Percentiles rank a stretch among this genome's conserved stretches.
Evolutionary conservation across 2,888 invertebrate genomes (phyloP).

Genomic region (Osmoderma eremita): DNA sequence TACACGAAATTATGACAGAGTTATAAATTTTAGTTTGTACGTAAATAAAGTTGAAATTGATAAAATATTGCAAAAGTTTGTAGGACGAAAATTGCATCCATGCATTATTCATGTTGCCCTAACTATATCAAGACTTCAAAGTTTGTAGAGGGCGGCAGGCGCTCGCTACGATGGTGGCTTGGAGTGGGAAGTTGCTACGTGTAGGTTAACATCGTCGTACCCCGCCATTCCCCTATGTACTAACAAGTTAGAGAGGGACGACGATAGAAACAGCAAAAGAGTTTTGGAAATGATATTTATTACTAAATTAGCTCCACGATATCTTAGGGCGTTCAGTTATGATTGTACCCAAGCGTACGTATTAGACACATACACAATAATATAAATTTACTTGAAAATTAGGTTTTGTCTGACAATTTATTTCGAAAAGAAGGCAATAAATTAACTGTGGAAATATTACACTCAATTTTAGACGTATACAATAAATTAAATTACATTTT

Average conservation of each 20-base stretch:
- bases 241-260: slow-evolving; percentile 1
- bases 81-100: slow-evolving; percentile 66
- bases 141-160: slow-evolving; percentile 52
- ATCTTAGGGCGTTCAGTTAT: slow-evolving; percentile 40
- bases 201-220: slow-evolving; percentile 17
- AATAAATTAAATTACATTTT: too few species aligned
- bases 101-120: slow-evolving; percentile 65
- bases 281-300: slow-evolving; percentile 48
- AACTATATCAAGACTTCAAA: slow-evolving; percentile 64
- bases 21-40: slow-evolving; percentile 67
- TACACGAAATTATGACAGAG: slow-evolving; percentile 62
- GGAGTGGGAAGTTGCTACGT: slow-evolving; percentile 25
- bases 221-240: not conserved
- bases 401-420: slow-evolving; percentile 27
- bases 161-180: not conserved
- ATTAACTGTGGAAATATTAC: slow-evolving; percentile 25
- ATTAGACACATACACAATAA: not conserved
- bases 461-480: slow-evolving; percentile 11
- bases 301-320: slow-evolving; percentile 49
- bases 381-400: slow-evolving; percentile 14
- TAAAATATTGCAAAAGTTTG: slow-evolving; percentile 66
- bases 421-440: slow-evolving; percentile 17
- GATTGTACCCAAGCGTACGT: slow-evolving; percentile 14
- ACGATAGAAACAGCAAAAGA: slow-evolving; percentile 42
- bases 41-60: slow-evolving; percentile 67